Evolutionary conservation across 2,797 vertebrate genomes (phyloP).

Genomic region (Ceryle rudis): DNA sequence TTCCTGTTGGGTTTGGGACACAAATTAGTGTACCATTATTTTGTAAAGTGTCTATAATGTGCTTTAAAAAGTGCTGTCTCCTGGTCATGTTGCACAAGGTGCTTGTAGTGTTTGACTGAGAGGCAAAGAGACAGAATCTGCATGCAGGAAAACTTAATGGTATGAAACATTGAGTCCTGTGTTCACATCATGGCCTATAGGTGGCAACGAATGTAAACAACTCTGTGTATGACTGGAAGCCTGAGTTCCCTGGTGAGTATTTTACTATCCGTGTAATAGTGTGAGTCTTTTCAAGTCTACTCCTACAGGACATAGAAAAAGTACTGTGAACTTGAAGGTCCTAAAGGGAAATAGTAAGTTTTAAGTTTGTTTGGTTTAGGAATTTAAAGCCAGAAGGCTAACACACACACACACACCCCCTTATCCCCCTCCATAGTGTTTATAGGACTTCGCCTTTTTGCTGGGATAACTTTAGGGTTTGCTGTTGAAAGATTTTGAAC

Average conservation of each 20-base stretch:
- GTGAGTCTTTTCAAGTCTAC: neutral
- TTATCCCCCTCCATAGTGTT: neutral
- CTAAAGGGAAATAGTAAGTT: neutral
- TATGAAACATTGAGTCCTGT: accelerated
- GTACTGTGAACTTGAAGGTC: neutral
- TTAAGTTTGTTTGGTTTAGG: neutral
- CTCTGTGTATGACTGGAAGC: accelerated
- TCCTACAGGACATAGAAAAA: neutral
- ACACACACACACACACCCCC: too few species aligned
- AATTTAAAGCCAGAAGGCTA: neutral
- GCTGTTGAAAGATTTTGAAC: neutral
- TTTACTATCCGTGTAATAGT: neutral
- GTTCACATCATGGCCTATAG: neutral
- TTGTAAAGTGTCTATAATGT: neutral
- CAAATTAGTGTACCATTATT: neutral
- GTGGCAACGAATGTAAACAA: neutral
- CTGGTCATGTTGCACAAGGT: neutral
- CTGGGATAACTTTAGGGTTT: neutral
- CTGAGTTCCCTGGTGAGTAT: neutral
- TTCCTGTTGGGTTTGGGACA: neutral
- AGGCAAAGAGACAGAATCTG: neutral
- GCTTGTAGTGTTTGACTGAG: neutral
- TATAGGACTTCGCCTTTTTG: neutral
- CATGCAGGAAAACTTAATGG: too few species aligned
- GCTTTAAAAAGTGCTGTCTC: neutral